These are phyloP conservation scores for Nowickia ferox DNA, from an alignment of 2,888 invertebrate species.

Conservation along the genomic window DNA sequence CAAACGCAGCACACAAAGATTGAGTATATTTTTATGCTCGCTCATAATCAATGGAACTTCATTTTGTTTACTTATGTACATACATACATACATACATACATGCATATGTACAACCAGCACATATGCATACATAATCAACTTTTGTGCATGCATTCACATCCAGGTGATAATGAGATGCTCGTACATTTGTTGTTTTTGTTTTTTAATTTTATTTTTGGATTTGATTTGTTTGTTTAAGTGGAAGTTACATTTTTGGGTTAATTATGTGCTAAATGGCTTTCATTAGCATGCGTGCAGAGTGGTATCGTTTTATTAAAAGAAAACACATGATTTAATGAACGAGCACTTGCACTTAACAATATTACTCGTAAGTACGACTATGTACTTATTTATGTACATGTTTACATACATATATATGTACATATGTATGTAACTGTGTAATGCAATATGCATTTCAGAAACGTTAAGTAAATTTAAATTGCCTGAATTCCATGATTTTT, in stretches of 20 bases:
- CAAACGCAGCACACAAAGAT: too few species aligned
- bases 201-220: slow-evolving; percentile 71
- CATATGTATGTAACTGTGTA: neutral
- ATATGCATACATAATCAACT: slow-evolving; percentile 41
- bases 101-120: neutral
- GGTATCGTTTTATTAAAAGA: slow-evolving; percentile 52
- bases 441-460: neutral
- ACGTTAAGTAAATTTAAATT: too few species aligned
- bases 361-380: neutral
- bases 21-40: too few species aligned
- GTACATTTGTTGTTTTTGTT: slow-evolving; percentile 73
- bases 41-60: too few species aligned
- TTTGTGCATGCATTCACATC: slow-evolving; percentile 80
- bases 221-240: slow-evolving; percentile 75
- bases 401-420: neutral
- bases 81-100: neutral
- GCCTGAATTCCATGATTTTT: too few species aligned
- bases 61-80: too few species aligned
- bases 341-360: neutral
- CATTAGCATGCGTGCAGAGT: slow-evolving; percentile 69
- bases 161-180: slow-evolving; percentile 82
- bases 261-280: slow-evolving; percentile 80
- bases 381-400: neutral
- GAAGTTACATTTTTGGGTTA: slow-evolving; percentile 82
- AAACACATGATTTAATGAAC: neutral